Evolutionary conservation across 2,113 vertebrate species (phyloP).

Genomic region (Illadopsis cleaveri): DNA sequence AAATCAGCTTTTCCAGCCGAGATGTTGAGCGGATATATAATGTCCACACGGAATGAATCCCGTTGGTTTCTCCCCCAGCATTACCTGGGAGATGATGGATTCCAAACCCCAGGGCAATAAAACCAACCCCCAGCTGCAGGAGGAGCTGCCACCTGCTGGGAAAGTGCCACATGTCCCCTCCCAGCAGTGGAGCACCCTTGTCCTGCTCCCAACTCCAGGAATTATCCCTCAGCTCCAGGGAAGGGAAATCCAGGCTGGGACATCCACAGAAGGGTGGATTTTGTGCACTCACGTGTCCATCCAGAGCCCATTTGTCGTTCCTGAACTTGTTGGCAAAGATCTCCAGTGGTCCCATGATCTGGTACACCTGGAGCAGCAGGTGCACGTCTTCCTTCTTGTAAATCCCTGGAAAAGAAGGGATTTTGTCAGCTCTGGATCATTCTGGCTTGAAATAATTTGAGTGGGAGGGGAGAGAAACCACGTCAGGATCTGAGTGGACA

Average conservation of each 20-base stretch:
- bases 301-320: slow-evolving; percentile 93
- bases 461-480: background rate
- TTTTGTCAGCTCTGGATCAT: background rate
- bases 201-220: background rate
- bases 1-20: background rate
- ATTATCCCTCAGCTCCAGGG: background rate
- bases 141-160: background rate
- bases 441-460: background rate
- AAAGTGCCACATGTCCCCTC: background rate
- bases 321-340: slow-evolving; percentile 95
- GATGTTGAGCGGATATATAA: background rate
- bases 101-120: background rate
- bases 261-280: fast-evolving
- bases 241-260: background rate
- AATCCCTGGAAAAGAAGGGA: slow-evolving; percentile 72
- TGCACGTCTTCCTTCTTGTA: slow-evolving; percentile 94
- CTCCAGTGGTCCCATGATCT: slow-evolving; percentile 90
- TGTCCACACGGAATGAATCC: fast-evolving
- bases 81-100: background rate
- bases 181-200: background rate
- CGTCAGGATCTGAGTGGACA: fast-evolving
- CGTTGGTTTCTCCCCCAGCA: background rate
- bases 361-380: slow-evolving; percentile 92
- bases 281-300: slow-evolving; percentile 88
- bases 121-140: background rate